Base-by-base conservation (phyloP, 1,140 invertebrate genomes). In the Cotesia vestalis region DNA sequence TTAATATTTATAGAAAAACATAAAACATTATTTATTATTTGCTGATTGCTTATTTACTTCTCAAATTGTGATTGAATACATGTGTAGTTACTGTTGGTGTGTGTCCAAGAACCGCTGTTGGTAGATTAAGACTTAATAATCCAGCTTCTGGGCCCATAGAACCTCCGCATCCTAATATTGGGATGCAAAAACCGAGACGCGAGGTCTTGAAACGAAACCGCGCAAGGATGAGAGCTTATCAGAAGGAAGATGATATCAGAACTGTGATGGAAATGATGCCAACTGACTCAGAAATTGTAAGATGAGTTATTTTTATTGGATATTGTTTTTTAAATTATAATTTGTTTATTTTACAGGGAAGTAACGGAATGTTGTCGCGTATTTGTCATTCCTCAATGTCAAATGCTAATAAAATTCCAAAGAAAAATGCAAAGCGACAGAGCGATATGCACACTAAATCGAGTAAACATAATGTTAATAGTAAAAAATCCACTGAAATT, bases 181-280 rank as follows among this genome's bases (percentile, higher is more conserved):
- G 67, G 57, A 73, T 71, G 20, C 53, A 27, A 12, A 64, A 79
- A 74, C 76, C 75, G 60, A 63, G 51, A 12, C 76, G 64, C 36
- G 76, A 79, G 27, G 35, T 57, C 8, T 60, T 40, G 35, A 76
- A 73, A 69, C 76, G 71, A 71, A 67, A 66, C 64, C 36, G 34
- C 12, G 66, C 62, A 1, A 81, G 74, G 76, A 81, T 78, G 36
- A 73, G 69, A n/a, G 66, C 75, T 3, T 80, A 78, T 5, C 71
- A 69, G 11, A 85, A 83, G 69, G 84, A 86, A 20, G 86, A 86
- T 71, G 81, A 87, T 66, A 83, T 87, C 66, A 80, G 78, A 69
- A 87, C 86, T 4, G 80, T 86, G 75, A 85, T 87, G 81, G 84
- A 84, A 69, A 81, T 78, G 69, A 73, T 85, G 60, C 76, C 78